These are phyloP conservation scores for Malurus splendens DNA, from an alignment of 2,797 vertebrate species.

Conservation along the genomic window DNA sequence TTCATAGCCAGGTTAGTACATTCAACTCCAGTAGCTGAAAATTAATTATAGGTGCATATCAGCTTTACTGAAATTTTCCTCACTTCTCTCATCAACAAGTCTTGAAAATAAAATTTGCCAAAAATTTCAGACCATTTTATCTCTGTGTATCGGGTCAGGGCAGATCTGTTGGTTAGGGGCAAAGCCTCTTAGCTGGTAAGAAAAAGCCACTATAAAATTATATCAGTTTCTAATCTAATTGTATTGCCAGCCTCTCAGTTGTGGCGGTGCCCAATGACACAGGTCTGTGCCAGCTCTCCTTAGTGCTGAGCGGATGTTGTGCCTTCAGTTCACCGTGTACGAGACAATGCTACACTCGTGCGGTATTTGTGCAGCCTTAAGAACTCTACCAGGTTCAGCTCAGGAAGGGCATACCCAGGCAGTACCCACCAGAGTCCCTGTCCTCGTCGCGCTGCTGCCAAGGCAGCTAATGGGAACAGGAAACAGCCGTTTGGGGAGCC, in stretches of 20 bases:
- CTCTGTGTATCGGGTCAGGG: not conserved
- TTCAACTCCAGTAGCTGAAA: not conserved
- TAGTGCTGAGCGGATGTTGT: accelerated
- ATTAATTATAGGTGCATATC: not conserved
- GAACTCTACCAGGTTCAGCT: not conserved
- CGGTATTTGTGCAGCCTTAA: not conserved
- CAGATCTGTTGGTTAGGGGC: not conserved
- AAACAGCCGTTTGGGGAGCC: accelerated
- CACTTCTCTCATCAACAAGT: not conserved
- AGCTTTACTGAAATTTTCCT: not conserved
- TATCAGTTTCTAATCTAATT: not conserved
- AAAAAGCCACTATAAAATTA: not conserved
- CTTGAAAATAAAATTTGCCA: not conserved
- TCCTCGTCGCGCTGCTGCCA: accelerated
- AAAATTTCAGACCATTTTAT: not conserved
- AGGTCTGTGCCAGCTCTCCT: not conserved
- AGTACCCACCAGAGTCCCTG: accelerated
- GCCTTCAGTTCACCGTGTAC: not conserved
- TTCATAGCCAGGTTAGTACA: not conserved
- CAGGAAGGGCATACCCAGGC: not conserved
- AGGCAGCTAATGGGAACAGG: not conserved
- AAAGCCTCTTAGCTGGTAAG: not conserved
- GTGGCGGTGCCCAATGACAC: accelerated
- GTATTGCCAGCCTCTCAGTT: not conserved
- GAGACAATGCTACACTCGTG: accelerated